Percentiles rank a stretch among this genome's conserved stretches.
Evolutionary conservation across 1,140 invertebrate species (phyloP).

Genomic region (Drosophila setifemur): DNA sequence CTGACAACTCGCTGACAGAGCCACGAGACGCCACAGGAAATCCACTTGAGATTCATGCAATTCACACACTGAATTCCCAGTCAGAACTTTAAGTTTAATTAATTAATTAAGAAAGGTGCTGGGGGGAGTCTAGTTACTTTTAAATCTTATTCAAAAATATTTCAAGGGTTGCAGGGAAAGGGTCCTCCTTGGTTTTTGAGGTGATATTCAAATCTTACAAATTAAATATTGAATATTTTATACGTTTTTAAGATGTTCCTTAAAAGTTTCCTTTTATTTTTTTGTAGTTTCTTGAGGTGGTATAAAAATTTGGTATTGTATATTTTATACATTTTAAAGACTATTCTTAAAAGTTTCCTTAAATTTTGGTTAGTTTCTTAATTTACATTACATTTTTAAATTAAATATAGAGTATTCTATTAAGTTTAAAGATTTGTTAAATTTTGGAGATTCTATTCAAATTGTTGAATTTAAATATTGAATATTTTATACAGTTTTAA

Average conservation of each 20-base stretch:
- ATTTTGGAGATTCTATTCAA: too few relatives aligned
- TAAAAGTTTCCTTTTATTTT: background rate
- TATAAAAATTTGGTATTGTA: background rate
- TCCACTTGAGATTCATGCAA: slow-evolving; percentile 26
- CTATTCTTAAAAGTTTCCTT: too few relatives aligned
- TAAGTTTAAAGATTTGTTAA: too few relatives aligned
- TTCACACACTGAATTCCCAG: slow-evolving; percentile 1
- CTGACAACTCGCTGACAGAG: slow-evolving; percentile 67
- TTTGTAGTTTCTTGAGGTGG: background rate
- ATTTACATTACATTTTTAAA: too few relatives aligned
- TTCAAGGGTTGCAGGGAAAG: too few relatives aligned
- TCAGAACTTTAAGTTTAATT: background rate
- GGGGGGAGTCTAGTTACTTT: too few relatives aligned
- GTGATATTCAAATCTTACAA: background rate
- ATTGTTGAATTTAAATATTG: too few relatives aligned
- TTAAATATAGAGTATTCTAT: too few relatives aligned
- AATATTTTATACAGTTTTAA: too few relatives aligned
- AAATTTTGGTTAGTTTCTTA: too few relatives aligned
- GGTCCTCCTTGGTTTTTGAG: too few relatives aligned
- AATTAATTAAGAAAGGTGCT: slow-evolving; percentile 16
- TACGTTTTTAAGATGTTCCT: background rate
- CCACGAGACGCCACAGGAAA: slow-evolving; percentile 32
- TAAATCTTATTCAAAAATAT: too few relatives aligned
- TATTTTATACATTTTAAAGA: background rate
- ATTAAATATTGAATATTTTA: slow-evolving; percentile 8